Conservation (phyloP, 2,113 vertebrate species). For the Pygathrix nemaeus region DNA sequence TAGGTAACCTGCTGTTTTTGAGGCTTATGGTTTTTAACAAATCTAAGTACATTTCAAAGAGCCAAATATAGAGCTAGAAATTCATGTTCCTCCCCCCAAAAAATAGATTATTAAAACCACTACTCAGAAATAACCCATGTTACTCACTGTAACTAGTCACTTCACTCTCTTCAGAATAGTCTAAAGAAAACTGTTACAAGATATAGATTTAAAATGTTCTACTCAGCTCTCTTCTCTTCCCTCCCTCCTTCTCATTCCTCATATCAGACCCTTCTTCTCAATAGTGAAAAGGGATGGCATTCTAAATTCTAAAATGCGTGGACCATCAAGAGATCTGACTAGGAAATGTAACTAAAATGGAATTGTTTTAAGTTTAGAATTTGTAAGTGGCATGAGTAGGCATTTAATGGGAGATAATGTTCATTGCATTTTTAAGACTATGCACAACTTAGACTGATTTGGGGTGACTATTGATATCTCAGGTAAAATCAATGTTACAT, state of each 20-base stretch:
- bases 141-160: background rate
- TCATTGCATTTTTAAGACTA: background rate
- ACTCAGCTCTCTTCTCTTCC: background rate
- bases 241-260: no score
- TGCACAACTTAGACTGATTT: constrained; percentile 62
- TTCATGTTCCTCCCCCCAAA: background rate
- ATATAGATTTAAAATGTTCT: background rate
- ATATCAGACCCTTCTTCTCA: background rate
- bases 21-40: constrained; percentile 2
- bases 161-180: background rate
- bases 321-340: background rate
- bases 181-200: background rate
- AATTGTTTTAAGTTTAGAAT: constrained; percentile 38
- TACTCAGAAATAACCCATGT: constrained; percentile 39
- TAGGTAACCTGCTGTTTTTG: background rate
- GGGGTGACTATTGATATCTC: constrained; percentile 58
- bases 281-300: background rate
- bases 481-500: constrained; percentile 65
- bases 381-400: background rate
- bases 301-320: background rate
- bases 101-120: constrained; percentile 21
- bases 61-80: constrained; percentile 66
- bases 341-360: constrained; percentile 35
- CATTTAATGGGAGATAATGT: background rate
- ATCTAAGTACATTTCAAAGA: constrained; percentile 77